These are phyloP conservation scores for Ommatoiulus sabulosus DNA, from an alignment of 2,888 invertebrate genomes.

Conservation along the genomic window DNA sequence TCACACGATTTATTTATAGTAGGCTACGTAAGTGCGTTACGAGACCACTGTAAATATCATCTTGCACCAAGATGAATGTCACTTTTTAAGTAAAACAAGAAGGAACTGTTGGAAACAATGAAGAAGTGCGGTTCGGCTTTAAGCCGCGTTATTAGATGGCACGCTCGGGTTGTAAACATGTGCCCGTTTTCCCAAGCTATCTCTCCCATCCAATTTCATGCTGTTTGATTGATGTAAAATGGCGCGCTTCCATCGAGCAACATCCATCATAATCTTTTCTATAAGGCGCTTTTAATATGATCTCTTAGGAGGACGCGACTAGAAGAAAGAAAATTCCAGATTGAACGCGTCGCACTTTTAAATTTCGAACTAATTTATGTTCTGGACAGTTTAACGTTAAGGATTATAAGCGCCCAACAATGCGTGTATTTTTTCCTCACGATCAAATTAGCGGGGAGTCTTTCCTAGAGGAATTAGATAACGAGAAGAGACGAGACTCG, in stretches of 20 bases:
- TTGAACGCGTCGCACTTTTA: constrained; percentile 23
- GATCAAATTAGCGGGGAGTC: too few relatives aligned
- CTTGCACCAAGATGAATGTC: background rate
- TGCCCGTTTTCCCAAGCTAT: constrained; percentile 47
- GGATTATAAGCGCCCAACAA: background rate
- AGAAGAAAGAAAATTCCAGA: background rate
- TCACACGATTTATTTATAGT: too few relatives aligned
- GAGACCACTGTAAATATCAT: too few relatives aligned
- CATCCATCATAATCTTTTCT: constrained; percentile 51
- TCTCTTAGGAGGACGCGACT: constrained; percentile 4
- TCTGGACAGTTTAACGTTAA: background rate
- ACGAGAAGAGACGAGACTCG: background rate
- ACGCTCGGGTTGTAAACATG: constrained; percentile 41
- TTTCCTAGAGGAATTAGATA: background rate
- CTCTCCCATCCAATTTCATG: constrained; percentile 48
- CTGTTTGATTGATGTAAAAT: constrained; percentile 52
- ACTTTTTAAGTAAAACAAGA: background rate
- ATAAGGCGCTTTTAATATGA: constrained; percentile 41
- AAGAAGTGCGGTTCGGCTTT: background rate
- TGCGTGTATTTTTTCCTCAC: too few relatives aligned
- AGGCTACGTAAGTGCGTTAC: too few relatives aligned
- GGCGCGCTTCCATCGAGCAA: constrained; percentile 45
- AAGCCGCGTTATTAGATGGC: constrained; percentile 38
- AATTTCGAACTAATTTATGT: background rate
- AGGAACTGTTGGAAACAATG: background rate